Base-by-base conservation (phyloP, 2,888 invertebrate species). In the Napeogenes inachia region DNA sequence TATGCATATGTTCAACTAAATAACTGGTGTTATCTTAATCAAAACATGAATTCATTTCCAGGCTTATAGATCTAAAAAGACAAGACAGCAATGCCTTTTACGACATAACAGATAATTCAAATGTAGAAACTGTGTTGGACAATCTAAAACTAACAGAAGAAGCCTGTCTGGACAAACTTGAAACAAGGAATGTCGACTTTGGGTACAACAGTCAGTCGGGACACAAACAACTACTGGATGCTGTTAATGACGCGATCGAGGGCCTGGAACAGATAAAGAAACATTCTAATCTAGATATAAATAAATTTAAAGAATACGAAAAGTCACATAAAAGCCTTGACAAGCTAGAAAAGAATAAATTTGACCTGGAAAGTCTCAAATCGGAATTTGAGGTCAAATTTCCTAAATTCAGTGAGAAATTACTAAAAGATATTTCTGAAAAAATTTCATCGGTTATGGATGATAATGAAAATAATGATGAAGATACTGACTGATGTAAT, bases 261-360 rank as follows among this genome's bases (percentile, higher is more conserved):
- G 87, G 87, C 0, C 67, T 91, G 2, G 84, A 84, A 35, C 74
- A 83, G 13, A 87, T 91, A 0, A 88, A 86, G 68, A 84, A 77
- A 30, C 82, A 86, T 63, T 89, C 86, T 0, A 79, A 85, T 2
- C 66, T 90, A 4, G 83, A 89, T 38, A 4, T 72, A 0, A 65
- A 73, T 0, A 88, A 85, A 62, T 84, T 86, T 45, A 75, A 78
- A 47, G 82, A 85, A 56, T 87, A 83, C 50, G 76, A 79, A 0
- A 76, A 73, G 4, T 76, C 83, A 0, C 72, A 84, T 32, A 65
- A 50, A 0, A 73, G 45, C 42, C 63, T 89, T 0, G 74, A 77
- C 5, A 75, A 80, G 2, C 47, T 88, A 1, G 78, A 82, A 13
- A 80, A 77, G 5, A 78, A 82, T 35, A 70, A 75, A 42, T 75